Evolutionary conservation across 2,113 vertebrate genomes (phyloP).

Genomic region (Oceanites oceanicus): DNA sequence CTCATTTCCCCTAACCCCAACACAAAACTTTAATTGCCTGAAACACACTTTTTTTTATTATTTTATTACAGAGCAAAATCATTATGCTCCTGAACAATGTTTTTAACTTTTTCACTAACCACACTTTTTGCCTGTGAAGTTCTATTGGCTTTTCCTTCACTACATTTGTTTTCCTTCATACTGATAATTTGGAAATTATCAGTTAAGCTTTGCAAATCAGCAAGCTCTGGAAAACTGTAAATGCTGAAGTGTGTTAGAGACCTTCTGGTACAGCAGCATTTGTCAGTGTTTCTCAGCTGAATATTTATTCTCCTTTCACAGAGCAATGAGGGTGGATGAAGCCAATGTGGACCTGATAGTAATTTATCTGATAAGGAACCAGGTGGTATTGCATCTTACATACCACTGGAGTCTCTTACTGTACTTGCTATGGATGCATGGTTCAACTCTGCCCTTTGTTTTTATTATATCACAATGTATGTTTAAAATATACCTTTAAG

Average conservation of each 20-base stretch:
- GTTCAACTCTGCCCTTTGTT: not conserved
- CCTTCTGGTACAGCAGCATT: not conserved
- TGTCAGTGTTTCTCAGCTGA: not conserved
- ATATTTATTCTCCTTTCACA: not conserved
- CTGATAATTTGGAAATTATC: not conserved
- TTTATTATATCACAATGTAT: not conserved
- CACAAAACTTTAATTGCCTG: not conserved
- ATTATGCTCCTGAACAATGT: not conserved
- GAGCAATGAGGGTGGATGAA: not conserved
- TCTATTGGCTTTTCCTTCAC: not conserved
- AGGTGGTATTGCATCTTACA: not conserved
- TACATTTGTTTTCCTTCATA: not conserved
- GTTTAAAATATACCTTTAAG: no score
- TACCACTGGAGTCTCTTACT: not conserved
- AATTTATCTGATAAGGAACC: not conserved
- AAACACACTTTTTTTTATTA: not conserved
- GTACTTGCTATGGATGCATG: not conserved
- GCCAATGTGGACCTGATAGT: not conserved
- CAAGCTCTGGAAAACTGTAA: not conserved
- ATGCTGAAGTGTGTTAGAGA: not conserved
- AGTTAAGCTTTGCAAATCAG: not conserved
- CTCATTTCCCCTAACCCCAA: not conserved
- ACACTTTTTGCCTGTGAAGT: not conserved
- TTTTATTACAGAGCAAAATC: not conserved
- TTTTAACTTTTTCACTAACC: not conserved